Evolutionary conservation across 2,797 vertebrate genomes (phyloP).

Genomic region (Lepus oiostolus): DNA sequence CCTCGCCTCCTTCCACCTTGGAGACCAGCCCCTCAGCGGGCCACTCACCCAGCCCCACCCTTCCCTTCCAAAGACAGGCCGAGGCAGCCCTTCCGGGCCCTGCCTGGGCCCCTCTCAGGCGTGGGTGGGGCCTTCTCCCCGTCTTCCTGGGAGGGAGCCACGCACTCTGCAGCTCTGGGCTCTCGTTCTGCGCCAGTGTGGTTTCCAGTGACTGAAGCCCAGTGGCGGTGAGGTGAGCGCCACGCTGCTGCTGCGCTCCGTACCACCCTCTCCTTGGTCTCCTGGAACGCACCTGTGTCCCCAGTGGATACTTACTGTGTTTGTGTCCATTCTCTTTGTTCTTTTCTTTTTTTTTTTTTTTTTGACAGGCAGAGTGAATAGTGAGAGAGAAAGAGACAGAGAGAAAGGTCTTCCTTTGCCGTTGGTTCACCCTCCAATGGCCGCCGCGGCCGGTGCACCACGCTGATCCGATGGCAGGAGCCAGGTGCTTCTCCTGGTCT

Average conservation of each 20-base stretch:
- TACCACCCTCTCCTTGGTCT: not conserved
- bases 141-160: not conserved
- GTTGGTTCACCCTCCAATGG: too few species aligned
- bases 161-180: not conserved
- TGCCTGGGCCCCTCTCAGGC: too few species aligned
- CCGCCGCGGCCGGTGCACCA: too few species aligned
- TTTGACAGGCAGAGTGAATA: too few species aligned
- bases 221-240: not conserved
- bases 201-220: not conserved
- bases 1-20: not conserved
- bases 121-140: not conserved
- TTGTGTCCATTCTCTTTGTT: constrained; percentile 22
- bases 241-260: not conserved
- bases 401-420: too few species aligned
- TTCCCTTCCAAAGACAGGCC: not conserved
- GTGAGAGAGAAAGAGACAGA: too few species aligned
- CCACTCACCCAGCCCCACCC: too few species aligned
- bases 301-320: not conserved
- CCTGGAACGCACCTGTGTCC: not conserved
- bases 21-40: not conserved
- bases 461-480: too few species aligned
- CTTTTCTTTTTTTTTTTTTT: not conserved
- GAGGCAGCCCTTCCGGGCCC: not conserved
- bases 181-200: not conserved
- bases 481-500: too few species aligned